Percentiles rank a stretch among this genome's conserved stretches.
phyloP scores from a whole-genome alignment of 2,113 vertebrate genomes.

The Psilopsiagon aurifrons region DNA sequence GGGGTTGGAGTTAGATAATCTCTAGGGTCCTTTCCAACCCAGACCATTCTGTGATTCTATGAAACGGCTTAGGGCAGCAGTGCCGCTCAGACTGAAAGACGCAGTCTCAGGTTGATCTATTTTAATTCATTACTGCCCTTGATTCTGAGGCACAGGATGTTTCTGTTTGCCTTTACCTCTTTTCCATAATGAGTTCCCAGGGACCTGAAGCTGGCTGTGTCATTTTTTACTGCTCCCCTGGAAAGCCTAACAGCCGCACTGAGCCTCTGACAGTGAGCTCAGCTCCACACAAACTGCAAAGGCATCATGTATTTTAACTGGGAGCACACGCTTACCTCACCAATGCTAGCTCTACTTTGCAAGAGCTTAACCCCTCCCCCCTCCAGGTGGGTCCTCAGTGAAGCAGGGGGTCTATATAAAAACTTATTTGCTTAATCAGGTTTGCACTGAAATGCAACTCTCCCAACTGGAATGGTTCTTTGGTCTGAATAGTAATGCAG shows the following conservation, averaged over 20 bases:
- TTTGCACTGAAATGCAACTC: background rate
- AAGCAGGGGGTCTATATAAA: background rate
- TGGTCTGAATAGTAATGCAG: rapidly evolving
- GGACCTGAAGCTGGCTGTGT: background rate
- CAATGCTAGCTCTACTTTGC: background rate
- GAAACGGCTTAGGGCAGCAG: background rate
- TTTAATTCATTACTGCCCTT: background rate
- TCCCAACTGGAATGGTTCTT: background rate
- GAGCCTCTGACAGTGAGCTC: background rate
- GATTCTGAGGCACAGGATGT: background rate
- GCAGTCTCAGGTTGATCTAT: background rate
- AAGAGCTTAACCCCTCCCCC: background rate
- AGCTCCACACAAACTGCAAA: background rate
- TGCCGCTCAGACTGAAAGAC: background rate
- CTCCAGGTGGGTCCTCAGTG: background rate
- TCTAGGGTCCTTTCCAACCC: background rate
- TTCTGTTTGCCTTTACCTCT: background rate
- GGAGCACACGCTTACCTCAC: background rate
- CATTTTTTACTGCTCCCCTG: background rate
- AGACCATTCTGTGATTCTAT: background rate
- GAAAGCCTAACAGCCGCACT: background rate
- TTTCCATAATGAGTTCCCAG: background rate
- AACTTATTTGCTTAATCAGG: background rate
- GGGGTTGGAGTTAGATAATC: background rate
- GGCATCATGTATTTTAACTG: rapidly evolving